Evolutionary conservation across 1,140 invertebrate genomes (phyloP), one percentile per base, ranked within the genome.

Genomic region (Hypothenemus hampei): DNA sequence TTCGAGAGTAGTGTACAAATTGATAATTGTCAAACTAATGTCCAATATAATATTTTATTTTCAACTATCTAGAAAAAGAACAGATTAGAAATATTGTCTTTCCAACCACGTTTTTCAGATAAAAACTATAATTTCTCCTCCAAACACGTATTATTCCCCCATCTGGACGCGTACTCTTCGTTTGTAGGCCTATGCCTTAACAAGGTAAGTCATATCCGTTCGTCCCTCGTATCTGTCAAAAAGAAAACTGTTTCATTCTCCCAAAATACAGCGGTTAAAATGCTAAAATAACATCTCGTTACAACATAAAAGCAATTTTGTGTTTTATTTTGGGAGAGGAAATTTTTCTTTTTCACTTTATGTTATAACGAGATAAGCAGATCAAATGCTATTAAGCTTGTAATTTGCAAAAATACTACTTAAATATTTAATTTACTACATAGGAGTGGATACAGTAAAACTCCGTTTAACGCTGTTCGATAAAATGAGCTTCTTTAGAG

Each of bases 171-270:
- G n/a, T n/a, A 44, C 22, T 33, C 45, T 23, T 24, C 47, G 13
- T 8, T 50, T 16, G 43, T 19, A 13, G 33, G 43, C 41, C 52
- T 46, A 19, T 55, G 31, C 33, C n/a, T 46, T 45, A 43, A 45
- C 37, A 19, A 20, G 22, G 57, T 45, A 39, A 48, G 54, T 75
- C 74, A 80, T 68, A 79, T 79, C 68, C 75, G 74, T 70, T 80
- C 78, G 64, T 80, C 78, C 69, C 77, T 77, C 65, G 78, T 77
- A 77, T 80, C 78, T 80, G 77, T 66, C 63, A 72, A 76, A 72
- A 74, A 71, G 76, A 75, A 78, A 77, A 77, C 72, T 72, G 72
- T 72, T 62, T 69, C 57, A 66, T n/a, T n/a, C 69, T 71, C 69
- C 69, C 69, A 71, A 59, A 59, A 58, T 10, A 20, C 18, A 8